Percentiles rank a stretch among this genome's conserved stretches.
Conservation (phyloP, 2,113 vertebrate genomes). For the Tyrannus savana region DNA sequence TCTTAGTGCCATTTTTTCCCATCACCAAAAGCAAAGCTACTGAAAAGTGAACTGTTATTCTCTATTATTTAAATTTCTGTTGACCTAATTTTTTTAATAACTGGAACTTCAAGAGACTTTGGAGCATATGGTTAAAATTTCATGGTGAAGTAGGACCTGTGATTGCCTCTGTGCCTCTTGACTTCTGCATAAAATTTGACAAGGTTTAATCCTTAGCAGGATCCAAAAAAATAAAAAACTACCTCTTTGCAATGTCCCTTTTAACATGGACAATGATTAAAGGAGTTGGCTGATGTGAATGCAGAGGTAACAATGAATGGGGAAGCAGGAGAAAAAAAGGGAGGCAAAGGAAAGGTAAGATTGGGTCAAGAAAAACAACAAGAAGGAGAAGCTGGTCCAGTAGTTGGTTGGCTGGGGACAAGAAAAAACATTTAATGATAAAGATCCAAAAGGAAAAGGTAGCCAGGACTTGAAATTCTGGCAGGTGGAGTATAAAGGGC, state of each 20-base stretch:
- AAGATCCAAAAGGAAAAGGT: neutral
- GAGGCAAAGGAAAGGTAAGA: neutral
- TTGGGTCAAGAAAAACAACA: neutral
- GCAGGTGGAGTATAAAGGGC: neutral
- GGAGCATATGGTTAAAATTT: neutral
- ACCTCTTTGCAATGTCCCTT: accelerated
- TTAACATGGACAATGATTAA: neutral
- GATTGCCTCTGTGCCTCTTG: neutral
- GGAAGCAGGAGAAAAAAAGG: neutral
- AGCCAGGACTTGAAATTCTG: neutral
- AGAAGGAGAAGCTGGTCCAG: neutral
- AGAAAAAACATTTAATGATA: neutral
- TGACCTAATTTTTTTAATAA: neutral
- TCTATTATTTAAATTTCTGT: neutral
- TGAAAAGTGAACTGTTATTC: neutral
- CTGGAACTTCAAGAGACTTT: neutral
- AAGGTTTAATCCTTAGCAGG: neutral
- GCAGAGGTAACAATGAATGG: neutral
- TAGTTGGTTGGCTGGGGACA: neutral
- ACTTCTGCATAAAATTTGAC: neutral
- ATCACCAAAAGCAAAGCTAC: neutral
- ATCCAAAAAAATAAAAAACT: neutral
- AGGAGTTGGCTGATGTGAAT: neutral
- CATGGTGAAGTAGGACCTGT: neutral
- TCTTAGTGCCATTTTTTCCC: neutral